Evolutionary conservation across 2,888 invertebrate species (phyloP), one percentile per base, ranked within the genome.

Genomic region (Euphydryas editha): DNA sequence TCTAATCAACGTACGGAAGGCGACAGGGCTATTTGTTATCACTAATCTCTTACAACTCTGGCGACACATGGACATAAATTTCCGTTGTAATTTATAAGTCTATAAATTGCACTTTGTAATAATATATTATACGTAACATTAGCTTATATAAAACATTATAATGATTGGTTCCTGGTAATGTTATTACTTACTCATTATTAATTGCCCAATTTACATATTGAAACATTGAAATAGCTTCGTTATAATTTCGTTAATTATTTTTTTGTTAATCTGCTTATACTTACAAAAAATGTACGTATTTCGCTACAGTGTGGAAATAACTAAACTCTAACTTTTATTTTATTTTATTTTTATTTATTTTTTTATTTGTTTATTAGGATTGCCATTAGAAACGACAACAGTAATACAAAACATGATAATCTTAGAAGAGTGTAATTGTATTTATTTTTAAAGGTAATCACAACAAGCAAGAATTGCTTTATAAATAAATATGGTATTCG

Each of bases 141-240:
- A 20, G 11, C 20, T 47, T 20, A 3, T 11, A 47, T 47, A 13
- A 47, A 24, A 51, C 15, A 13, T 11, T 21, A 21, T 56, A 56
- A 18, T 8, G 30, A 13, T 37, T 13, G 2, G 21, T 51, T 51
- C 42, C 42, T 59, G 13, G 36, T 42, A 51, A 11, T 39, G 46
- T 60, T 68, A 62, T 66, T 66, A 57, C 17, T 63, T 51, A n/a
- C 20, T 46, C 54, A 44, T 67, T 61, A 69, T 69, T 39, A 63
- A 64, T 64, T 64, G 61, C 24, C 62, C 65, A 59, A 69, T 70
- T 70, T 67, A 62, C 62, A 70, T 70, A 67, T 59, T 62, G 59
- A 47, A 65, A 67, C 61, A 59, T 49, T 70, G 61, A 65, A 54
- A 69, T 64, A 47, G 54, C 24, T 59, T 67, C 58, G 55, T 49